Evolutionary conservation across 2,797 vertebrate species (phyloP), one percentile per base, ranked within the genome.

Genomic region (Fistularia commersonii): DNA sequence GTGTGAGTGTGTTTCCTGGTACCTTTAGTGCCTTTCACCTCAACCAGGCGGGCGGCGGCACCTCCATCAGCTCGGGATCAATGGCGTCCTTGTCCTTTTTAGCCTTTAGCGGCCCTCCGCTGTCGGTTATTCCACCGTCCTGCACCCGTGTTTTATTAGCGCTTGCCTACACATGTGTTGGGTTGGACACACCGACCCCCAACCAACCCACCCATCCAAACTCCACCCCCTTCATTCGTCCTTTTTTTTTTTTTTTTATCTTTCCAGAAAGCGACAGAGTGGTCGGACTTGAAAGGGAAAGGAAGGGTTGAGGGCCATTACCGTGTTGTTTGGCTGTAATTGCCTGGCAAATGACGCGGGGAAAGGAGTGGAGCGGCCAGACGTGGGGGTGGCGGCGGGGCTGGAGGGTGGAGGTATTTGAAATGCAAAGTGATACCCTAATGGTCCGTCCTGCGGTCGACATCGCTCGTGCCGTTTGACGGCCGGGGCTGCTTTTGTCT

Each of bases 301-400:
- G n/a, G n/a, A 61, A 66, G 52, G 55, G 54, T 52, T n/a, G 40
- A 45, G 31, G 73, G 54, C 60, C 61, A 77, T 87, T 81, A 64
- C 64, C 61, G 71, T 66, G 69, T 83, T 51, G 67, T 87, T 87
- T 84, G 79, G 67, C 66, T 79, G 77, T 77, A 82, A 87, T 88
- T 88, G 83, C 84, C 72, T 78, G 81, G 87, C 80, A 88, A 87
- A 89, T 88, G 79, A 75, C 61, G 32, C 45, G 54, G 40, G 48
- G 57, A 71, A 76, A 69, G 36, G 32, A 66, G 12, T n/a, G 47
- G 46, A 51, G 48, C 57, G 31, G 41, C 43, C 41, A 41, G 45
- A 62, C 37, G 1, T 8, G 33, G 11, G 51, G 8, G 15, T n/a
- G n/a, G n/a, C n/a, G n/a, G n/a, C n/a, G n/a, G n/a, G n/a, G n/a